Percentiles rank a stretch among this genome's conserved stretches.
phyloP scores from a whole-genome alignment of 2,113 vertebrate genomes.

The Phrynosoma platyrhinos region DNA sequence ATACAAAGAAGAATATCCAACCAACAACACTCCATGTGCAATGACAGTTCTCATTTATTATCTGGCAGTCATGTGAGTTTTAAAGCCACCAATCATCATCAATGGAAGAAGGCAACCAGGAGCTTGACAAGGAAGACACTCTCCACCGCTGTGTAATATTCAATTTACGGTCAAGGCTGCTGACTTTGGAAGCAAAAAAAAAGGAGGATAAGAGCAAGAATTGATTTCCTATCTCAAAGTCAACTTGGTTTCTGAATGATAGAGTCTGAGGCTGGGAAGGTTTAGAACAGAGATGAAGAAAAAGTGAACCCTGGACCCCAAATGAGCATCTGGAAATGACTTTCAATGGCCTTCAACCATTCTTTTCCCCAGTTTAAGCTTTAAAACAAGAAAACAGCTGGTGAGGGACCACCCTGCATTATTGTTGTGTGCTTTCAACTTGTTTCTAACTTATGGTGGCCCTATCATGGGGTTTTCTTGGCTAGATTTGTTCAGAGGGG shows the following conservation, averaged over 20 bases:
- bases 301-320: too few relatives aligned
- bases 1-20: constrained; percentile 35
- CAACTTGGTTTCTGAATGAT: constrained; percentile 56
- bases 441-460: too few relatives aligned
- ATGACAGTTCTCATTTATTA: constrained; percentile 74
- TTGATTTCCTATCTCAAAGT: constrained; percentile 63
- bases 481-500: too few relatives aligned
- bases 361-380: too few relatives aligned
- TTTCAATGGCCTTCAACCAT: too few relatives aligned
- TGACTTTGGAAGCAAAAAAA: constrained; percentile 48
- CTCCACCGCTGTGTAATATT: constrained; percentile 55
- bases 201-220: constrained; percentile 53
- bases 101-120: constrained; percentile 63
- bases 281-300: background rate
- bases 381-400: too few relatives aligned
- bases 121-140: constrained; percentile 68
- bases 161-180: constrained; percentile 66
- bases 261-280: constrained; percentile 22
- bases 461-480: too few relatives aligned
- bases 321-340: too few relatives aligned
- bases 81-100: constrained; percentile 72
- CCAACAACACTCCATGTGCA: constrained; percentile 52
- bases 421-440: too few relatives aligned
- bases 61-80: constrained; percentile 63
- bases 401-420: too few relatives aligned